Evolutionary conservation across 2,113 vertebrate species (phyloP).

Genomic region (Cyanoliseus patagonus): DNA sequence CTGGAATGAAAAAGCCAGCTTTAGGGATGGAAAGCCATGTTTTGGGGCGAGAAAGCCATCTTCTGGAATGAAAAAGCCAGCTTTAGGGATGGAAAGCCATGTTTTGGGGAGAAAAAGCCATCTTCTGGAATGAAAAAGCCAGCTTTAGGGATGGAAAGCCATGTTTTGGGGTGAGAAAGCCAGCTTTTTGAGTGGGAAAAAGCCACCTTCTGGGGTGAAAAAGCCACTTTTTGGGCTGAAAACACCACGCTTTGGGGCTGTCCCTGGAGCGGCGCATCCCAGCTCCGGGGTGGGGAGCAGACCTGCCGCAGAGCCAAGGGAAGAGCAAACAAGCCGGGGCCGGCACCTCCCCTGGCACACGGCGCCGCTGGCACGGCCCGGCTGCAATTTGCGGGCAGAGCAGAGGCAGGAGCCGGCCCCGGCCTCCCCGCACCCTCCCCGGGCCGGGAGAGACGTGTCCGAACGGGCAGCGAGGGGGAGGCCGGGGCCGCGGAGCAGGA

Average conservation of each 20-base stretch:
- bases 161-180: neutral
- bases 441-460: conserved; percentile 30
- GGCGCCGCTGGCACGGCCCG: neutral
- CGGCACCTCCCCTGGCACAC: conserved; percentile 41
- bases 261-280: neutral
- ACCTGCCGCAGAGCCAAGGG: neutral
- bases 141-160: neutral
- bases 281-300: neutral
- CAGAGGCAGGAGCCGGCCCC: neutral
- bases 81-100: neutral
- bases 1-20: no score
- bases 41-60: neutral
- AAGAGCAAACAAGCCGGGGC: conserved; percentile 14
- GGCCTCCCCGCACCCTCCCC: neutral
- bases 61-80: no score
- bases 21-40: rapidly evolving
- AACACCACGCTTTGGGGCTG: neutral
- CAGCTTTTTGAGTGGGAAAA: neutral
- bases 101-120: neutral
- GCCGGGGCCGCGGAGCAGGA: neutral
- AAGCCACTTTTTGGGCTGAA: neutral
- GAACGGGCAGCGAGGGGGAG: conserved; percentile 35
- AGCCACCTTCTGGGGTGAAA: neutral
- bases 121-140: no score
- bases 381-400: conserved; percentile 61